phyloP scores from a whole-genome alignment of 2,797 vertebrate species.

The Tauraco hartlaubi region DNA sequence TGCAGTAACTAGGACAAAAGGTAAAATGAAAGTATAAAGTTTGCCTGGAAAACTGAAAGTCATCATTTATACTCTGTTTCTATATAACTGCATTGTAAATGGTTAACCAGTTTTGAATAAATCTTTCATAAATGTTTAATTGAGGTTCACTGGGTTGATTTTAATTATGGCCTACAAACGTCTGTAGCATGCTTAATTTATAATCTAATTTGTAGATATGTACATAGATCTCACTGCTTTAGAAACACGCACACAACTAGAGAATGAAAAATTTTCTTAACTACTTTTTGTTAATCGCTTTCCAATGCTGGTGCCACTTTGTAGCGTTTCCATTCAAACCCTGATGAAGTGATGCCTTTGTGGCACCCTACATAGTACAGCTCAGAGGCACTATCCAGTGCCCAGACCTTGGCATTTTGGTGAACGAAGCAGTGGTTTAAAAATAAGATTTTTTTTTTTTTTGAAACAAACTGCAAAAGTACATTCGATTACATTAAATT shows the following conservation, averaged over 20 bases:
- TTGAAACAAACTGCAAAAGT: neutral
- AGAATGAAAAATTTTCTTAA: neutral
- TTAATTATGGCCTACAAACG: conserved; percentile 40
- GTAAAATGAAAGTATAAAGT: neutral
- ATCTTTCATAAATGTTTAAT: conserved; percentile 17
- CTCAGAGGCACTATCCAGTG: neutral
- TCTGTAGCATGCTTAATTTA: conserved; percentile 15
- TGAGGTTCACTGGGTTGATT: neutral
- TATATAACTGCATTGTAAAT: neutral
- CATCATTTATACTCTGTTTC: neutral
- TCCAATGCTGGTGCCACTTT: neutral
- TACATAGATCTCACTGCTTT: neutral
- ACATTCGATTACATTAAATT: neutral
- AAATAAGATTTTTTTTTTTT: neutral
- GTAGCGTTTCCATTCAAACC: neutral
- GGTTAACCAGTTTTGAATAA: conserved; percentile 7
- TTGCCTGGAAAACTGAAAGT: neutral
- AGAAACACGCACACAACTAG: neutral
- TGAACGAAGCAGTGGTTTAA: neutral
- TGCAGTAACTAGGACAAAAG: neutral
- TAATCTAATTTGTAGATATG: neutral
- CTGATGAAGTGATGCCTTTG: neutral
- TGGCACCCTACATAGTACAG: neutral
- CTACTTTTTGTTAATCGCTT: neutral
- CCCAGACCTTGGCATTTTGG: neutral